phyloP scores from a whole-genome alignment of 1,140 invertebrate genomes.

The Heliconius eleuchia region DNA sequence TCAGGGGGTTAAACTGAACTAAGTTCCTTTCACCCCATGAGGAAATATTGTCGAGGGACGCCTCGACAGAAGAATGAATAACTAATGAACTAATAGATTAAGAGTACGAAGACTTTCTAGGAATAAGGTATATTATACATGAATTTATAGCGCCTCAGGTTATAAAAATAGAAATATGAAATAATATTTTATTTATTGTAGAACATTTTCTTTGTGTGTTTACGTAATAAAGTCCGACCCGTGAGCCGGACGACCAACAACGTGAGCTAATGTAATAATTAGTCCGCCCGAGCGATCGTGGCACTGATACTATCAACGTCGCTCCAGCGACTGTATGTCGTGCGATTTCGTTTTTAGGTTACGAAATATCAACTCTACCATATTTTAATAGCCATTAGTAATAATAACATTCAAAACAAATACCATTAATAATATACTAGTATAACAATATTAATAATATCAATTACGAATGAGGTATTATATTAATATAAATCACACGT shows the following conservation, averaged over 20 bases:
- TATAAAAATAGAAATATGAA: background rate
- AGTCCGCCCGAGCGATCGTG: constrained; percentile 51
- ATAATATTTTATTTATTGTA: background rate
- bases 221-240: background rate
- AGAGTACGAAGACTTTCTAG: too few relatives aligned
- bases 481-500: constrained; percentile 35
- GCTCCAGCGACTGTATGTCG: background rate
- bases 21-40: too few relatives aligned
- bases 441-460: constrained; percentile 36
- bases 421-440: background rate
- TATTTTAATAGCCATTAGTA: constrained; percentile 4
- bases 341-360: constrained; percentile 4
- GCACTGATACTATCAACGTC: constrained; percentile 44
- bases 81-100: too few relatives aligned
- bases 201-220: background rate
- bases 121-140: too few relatives aligned
- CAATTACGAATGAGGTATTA: constrained; percentile 43
- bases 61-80: too few relatives aligned
- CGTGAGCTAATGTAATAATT: constrained; percentile 63
- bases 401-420: background rate
- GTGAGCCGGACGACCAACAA: background rate
- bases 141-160: too few relatives aligned
- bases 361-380: background rate
- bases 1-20: too few relatives aligned
- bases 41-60: too few relatives aligned